phyloP scores from a whole-genome alignment of 1,140 invertebrate genomes.

The Drosophila quadrilineata region DNA sequence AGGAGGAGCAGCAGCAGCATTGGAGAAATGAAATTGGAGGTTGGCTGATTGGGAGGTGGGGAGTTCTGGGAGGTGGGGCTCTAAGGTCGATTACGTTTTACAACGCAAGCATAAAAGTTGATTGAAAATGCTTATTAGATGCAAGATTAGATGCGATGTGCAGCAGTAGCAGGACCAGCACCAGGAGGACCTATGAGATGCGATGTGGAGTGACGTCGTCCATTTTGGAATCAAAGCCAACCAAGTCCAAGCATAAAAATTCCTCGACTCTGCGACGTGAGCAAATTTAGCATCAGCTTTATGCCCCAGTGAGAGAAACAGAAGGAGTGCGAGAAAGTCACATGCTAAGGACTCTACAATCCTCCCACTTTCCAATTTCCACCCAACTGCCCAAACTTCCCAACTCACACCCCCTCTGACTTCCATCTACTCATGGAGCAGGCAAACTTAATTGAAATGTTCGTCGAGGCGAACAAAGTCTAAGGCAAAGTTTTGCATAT shows the following conservation, averaged over 20 bases:
- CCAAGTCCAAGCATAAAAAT: constrained; percentile 62
- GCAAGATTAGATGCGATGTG: constrained; percentile 80
- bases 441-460: constrained; percentile 73
- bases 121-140: constrained; percentile 82
- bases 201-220: background rate
- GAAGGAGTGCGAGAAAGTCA: background rate
- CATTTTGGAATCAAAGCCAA: constrained; percentile 59
- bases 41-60: background rate
- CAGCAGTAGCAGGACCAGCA: constrained; percentile 26
- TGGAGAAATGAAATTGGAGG: background rate
- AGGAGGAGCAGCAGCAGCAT: background rate
- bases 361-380: too few species aligned
- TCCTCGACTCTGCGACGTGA: constrained; percentile 58
- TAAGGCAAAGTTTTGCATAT: constrained; percentile 56
- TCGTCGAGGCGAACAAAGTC: constrained; percentile 54
- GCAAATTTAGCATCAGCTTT: constrained; percentile 57
- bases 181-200: too few species aligned
- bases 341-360: too few species aligned
- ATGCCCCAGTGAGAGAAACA: background rate
- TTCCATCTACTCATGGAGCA: too few species aligned
- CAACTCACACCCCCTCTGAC: too few species aligned
- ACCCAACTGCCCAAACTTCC: too few species aligned
- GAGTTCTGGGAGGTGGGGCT: constrained; percentile 25
- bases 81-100: constrained; percentile 80
- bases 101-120: constrained; percentile 80